Conservation (phyloP, 2,888 invertebrate species). For the Tetrapedia diversipes region DNA sequence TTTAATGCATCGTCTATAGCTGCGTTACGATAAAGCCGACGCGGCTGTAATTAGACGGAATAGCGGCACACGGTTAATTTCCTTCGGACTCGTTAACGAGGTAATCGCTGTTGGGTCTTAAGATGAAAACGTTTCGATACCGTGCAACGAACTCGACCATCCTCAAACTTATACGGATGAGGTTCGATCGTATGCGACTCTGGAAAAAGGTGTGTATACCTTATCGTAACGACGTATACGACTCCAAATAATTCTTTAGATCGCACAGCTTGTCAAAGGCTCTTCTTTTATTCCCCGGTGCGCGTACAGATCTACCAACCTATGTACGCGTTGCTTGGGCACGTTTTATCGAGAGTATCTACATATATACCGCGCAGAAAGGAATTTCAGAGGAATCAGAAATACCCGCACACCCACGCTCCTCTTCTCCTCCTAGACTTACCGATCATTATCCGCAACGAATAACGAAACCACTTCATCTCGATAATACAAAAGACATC, state of each 20-base stretch:
- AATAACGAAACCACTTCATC: too few relatives aligned
- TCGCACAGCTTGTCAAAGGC: conserved; percentile 66
- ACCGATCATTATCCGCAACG: too few relatives aligned
- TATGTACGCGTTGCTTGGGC: not conserved
- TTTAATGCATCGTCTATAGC: conserved; percentile 2
- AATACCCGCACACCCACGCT: too few relatives aligned
- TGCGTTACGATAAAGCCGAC: conserved; percentile 44
- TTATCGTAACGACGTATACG: conserved; percentile 25
- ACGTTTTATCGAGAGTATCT: too few relatives aligned
- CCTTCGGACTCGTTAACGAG: conserved; percentile 16
- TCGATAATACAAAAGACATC: too few relatives aligned
- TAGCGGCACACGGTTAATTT: conserved; percentile 19
- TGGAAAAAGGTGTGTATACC: conserved; percentile 26
- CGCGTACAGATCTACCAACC: conserved; percentile 1
- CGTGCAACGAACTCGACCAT: too few relatives aligned
- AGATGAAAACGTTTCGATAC: not conserved
- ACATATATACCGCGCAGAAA: too few relatives aligned
- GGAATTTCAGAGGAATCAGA: not conserved
- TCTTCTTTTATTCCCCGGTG: conserved; percentile 50
- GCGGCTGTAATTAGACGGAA: conserved; percentile 35
- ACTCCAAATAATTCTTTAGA: conserved; percentile 71
- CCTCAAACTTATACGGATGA: too few relatives aligned
- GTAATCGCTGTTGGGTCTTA: not conserved
- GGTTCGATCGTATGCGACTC: conserved; percentile 18
- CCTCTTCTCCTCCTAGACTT: too few relatives aligned